A percentile compares a stretch with the other conserved stretches of the same genome.
phyloP scores from a whole-genome alignment of 2,888 invertebrate genomes.

The Polymixis lichenea region DNA sequence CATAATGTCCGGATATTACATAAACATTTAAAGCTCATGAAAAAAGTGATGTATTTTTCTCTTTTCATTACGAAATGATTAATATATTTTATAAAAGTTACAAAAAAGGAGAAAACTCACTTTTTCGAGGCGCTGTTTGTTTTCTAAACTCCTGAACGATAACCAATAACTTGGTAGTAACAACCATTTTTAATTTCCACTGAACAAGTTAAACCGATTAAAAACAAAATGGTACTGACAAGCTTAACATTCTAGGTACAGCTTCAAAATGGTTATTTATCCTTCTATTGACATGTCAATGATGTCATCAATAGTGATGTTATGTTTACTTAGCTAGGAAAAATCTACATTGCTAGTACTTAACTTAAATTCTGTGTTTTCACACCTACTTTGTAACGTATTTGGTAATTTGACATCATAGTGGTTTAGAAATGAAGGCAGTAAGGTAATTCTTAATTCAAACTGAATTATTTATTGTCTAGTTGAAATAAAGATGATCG shows the following conservation, averaged over 20 bases:
- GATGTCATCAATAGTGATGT: constrained; percentile 77
- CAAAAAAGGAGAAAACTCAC: constrained; percentile 68
- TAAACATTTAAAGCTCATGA: too few relatives aligned
- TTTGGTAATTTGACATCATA: constrained; percentile 52
- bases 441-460: background rate
- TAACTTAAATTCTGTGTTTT: constrained; percentile 59
- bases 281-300: constrained; percentile 71
- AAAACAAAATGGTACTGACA: constrained; percentile 67
- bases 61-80: background rate
- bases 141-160: constrained; percentile 71
- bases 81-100: too few relatives aligned
- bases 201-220: constrained; percentile 59
- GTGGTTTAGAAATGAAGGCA: constrained; percentile 7
- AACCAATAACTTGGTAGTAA: constrained; percentile 72
- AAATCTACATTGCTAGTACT: constrained; percentile 66
- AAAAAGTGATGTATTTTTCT: too few relatives aligned
- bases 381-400: constrained; percentile 43
- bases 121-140: constrained; percentile 63
- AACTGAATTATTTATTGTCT: background rate
- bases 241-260: constrained; percentile 51
- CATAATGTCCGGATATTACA: too few relatives aligned
- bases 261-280: constrained; percentile 68
- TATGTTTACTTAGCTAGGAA: constrained; percentile 67
- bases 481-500: background rate
- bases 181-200: constrained; percentile 68